Evolutionary conservation across 2,888 invertebrate genomes (phyloP), one percentile per base, ranked within the genome.

Genomic region (Aphidoletes aphidimyza): DNA sequence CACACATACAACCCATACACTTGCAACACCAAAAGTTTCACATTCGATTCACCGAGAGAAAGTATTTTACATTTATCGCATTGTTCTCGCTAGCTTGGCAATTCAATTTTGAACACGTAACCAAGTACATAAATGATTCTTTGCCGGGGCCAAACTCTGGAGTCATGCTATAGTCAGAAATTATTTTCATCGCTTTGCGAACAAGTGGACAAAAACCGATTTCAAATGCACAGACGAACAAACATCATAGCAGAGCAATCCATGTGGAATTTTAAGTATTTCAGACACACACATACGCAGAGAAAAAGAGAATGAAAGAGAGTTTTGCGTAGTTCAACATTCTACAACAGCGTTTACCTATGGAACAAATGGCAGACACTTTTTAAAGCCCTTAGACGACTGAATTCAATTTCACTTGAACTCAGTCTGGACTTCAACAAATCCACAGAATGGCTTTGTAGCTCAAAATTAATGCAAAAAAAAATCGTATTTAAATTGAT

Each of bases 41-140:
- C 34, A 69, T 69, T 69, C 69, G 34, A 69, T 69, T 69, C 1
- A 30, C 69, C 26, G 47, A 47, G 69, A 30, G 69, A 69, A 69
- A 69, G 30, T 69, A 69, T 54, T 54, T 54, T 54, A 54, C 54
- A 54, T 54, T 54, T 54, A 54, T 54, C 54, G 54, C 54, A 54
- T 69, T 69, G 69, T 69, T 69, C 69, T 30, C 30, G 11, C 26
- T 17, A 9, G 26, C 30, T 69, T 30, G 69, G 34, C 30, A 69
- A 69, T 69, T 69, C 69, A 69, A 69, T 69, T 30, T 26, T 69
- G 69, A 69, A 69, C 69, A 69, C 69, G 69, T 69, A 69, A 69
- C 69, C 30, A 69, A 69, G 69, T 69, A 34, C 69, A 69, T 69
- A 69, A 69, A 69, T 69, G 69, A 69, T 69, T 69, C 69, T 69